Conservation (phyloP, 2,113 vertebrate species). For the Centrocercus urophasianus region DNA sequence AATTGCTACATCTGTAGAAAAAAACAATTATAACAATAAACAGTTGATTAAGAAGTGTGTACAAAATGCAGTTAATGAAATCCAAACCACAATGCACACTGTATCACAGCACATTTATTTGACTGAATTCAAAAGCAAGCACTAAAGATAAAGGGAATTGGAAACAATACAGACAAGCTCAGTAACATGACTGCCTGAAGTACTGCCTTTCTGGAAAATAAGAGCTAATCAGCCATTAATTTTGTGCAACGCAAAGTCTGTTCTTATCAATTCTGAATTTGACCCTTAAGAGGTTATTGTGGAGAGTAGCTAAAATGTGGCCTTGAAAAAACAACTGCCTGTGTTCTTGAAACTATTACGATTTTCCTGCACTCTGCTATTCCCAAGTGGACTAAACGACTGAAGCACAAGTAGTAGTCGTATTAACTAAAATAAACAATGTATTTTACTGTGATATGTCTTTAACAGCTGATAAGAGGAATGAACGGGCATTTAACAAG, state of each 20-base stretch:
- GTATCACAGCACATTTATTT: not conserved
- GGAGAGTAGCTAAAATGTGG: not conserved
- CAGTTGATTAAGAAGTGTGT: not conserved
- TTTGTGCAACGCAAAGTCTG: not conserved
- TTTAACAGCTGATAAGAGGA: not conserved
- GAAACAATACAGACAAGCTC: not conserved
- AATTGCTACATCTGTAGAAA: slow-evolving; percentile 84
- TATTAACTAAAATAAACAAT: not conserved
- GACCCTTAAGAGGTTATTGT: not conserved
- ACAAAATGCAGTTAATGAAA: not conserved
- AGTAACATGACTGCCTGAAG: not conserved
- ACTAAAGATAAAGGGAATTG: not conserved
- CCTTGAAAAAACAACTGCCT: not conserved
- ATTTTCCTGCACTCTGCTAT: not conserved
- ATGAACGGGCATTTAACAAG: not conserved
- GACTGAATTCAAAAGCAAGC: not conserved
- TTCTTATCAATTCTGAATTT: not conserved
- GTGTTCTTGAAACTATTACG: not conserved
- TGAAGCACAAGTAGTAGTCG: not conserved
- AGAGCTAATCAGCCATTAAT: not conserved
- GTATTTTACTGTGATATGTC: not conserved
- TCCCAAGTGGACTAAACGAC: not conserved
- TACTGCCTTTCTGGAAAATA: not conserved
- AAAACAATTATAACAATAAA: not conserved
- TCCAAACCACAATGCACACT: not conserved